Evolutionary conservation across 53 echinoderm and acorn worm genomes (phyloP), one percentile per base, ranked within the genome.

Genomic region (Paracentrotus lividus): DNA sequence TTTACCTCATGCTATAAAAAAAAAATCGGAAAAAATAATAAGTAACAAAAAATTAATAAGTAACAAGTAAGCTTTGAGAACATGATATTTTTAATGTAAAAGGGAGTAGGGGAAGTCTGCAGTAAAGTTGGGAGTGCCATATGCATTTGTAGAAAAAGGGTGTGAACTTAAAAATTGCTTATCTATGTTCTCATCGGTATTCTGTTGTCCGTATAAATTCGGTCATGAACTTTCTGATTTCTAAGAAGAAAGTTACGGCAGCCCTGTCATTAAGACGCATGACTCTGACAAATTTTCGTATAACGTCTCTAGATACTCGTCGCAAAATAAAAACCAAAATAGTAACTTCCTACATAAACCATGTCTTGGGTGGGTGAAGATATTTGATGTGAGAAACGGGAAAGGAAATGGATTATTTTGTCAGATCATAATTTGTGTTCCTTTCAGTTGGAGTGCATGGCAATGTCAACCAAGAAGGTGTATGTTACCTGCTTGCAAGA

Each of bases 341-440:
- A 72, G 72, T 38, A 72, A 72, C 40, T 72, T 36, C 40, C 36
- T 72, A 72, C 72, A 72, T 21, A 1, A 40, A 72, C 72, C 16
- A n/a, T 40, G 40, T 72, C 40, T 72, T 72, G 72, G 72, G 72
- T 72, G 72, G 72, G 72, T 18, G 72, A 38, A 36, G 72, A 72
- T 72, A 72, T 72, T 40, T 72, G 72, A 72, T 38, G 72, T 20
- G 40, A 32, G 40, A 67, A 51, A 57, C n/a, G n/a, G n/a, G 40
- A 72, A 36, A 72, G 72, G 72, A 72, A 72, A 72, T 72, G 36
- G 72, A 72, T 72, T 72, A 72, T 72, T 72, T 72, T 72, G 40
- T 36, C 40, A 40, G 72, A 72, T 72, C 72, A 20, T 72, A 72
- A 38, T 72, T 72, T 40, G 72, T 72, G 16, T 72, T 72, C 36